These are phyloP conservation scores for Benitochromis conjunctus DNA, from an alignment of 2,113 vertebrate genomes.

Conservation along the genomic window DNA sequence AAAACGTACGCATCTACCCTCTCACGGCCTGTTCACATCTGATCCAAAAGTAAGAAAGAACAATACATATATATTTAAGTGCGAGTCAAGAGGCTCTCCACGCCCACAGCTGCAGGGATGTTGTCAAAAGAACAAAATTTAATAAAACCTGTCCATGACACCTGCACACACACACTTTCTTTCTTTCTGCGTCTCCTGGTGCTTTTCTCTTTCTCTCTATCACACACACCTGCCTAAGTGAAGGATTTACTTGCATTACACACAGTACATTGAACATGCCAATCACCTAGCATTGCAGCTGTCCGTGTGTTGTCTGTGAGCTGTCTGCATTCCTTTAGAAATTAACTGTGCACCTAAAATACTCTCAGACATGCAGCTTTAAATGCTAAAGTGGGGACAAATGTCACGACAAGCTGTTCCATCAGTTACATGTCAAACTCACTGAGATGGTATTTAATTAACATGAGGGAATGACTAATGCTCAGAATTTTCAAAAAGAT, in stretches of 20 bases:
- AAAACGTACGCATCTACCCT: not conserved
- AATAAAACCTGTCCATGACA: constrained; percentile 80
- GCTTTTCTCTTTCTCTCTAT: constrained; percentile 20
- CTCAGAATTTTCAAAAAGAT: not conserved
- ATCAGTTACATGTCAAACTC: constrained; percentile 39
- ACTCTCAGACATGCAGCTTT: constrained; percentile 44
- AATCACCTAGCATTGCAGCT: constrained; percentile 62
- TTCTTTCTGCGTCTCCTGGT: constrained; percentile 14
- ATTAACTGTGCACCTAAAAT: constrained; percentile 50
- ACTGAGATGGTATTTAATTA: constrained; percentile 49
- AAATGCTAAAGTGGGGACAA: constrained; percentile 47
- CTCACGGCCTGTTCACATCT: not conserved
- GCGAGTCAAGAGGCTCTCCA: constrained; percentile 50
- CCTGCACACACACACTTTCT: constrained; percentile 59
- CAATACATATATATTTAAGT: constrained; percentile 25
- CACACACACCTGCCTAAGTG: constrained; percentile 63
- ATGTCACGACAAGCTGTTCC: constrained; percentile 49
- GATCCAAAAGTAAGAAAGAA: constrained; percentile 12
- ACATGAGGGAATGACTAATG: constrained; percentile 44
- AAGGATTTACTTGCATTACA: constrained; percentile 63
- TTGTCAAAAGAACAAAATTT: constrained; percentile 78
- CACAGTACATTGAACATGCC: constrained; percentile 66
- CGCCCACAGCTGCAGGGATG: constrained; percentile 54
- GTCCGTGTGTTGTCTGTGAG: constrained; percentile 56
- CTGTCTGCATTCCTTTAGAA: constrained; percentile 66